phyloP scores from a whole-genome alignment of 1,140 invertebrate species.

The Heliconius himera region DNA sequence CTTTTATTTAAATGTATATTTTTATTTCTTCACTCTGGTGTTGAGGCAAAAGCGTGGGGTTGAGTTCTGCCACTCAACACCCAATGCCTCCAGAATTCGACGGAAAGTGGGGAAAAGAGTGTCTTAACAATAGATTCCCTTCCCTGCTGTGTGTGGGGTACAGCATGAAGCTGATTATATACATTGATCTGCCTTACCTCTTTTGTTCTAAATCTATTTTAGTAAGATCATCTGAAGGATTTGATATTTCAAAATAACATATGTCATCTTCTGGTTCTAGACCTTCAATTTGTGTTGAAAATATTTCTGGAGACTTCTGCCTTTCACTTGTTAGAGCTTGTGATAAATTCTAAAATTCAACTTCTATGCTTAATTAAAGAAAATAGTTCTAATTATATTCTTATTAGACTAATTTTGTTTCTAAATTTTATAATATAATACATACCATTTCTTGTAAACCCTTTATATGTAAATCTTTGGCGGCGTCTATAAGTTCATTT shows the following conservation, averaged over 20 bases:
- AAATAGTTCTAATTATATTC: not conserved
- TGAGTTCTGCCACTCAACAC: no score
- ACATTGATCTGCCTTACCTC: not conserved
- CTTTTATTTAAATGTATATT: no score
- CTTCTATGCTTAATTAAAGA: conserved; percentile 5
- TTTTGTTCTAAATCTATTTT: conserved; percentile 19
- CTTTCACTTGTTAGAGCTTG: conserved; percentile 2
- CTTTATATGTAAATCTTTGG: conserved; percentile 63
- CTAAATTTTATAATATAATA: conserved; percentile 6
- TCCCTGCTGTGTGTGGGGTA: no score
- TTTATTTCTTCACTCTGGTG: no score
- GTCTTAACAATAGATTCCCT: no score
- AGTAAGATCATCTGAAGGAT: conserved; percentile 17
- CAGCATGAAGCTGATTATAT: no score
- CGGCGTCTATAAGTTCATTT: conserved; percentile 57
- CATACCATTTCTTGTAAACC: conserved; percentile 68
- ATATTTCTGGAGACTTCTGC: conserved; percentile 19
- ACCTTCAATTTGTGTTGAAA: conserved; percentile 23
- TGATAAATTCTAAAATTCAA: conserved; percentile 18
- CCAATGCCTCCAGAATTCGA: no score
- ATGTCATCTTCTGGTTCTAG: conserved; percentile 16
- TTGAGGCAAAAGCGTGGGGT: no score
- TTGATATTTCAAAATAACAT: conserved; percentile 26
- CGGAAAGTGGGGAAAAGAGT: no score
- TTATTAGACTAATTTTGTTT: not conserved